Conservation (phyloP, 2,888 invertebrate species). For the Cataglyphis altisquamis region DNA sequence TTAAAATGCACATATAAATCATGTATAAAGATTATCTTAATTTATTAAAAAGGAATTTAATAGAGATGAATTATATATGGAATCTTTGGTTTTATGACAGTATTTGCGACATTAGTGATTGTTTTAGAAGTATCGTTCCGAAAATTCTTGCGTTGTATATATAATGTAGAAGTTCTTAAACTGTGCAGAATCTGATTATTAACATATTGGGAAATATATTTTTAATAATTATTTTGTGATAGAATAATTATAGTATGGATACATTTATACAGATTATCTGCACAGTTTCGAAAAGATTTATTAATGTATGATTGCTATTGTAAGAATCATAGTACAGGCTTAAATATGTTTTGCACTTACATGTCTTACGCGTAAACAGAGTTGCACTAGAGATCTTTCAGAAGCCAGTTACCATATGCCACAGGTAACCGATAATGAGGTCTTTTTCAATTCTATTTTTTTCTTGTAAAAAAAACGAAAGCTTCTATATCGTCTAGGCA, state of each 20-base stretch:
- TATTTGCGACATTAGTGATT: neutral
- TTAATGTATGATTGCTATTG: conserved; percentile 21
- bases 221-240: conserved; percentile 15
- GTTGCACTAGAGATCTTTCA: conserved; percentile 74
- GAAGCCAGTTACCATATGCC: conserved; percentile 73
- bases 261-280: neutral
- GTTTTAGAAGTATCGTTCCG: neutral
- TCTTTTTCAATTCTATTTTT: conserved; percentile 44
- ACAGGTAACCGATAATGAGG: conserved; percentile 67
- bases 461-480: neutral
- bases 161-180: neutral
- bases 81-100: neutral
- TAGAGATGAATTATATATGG: neutral
- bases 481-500: neutral
- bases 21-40: neutral
- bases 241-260: neutral
- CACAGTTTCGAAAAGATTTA: conserved; percentile 3
- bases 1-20: conserved; percentile 6
- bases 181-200: conserved; percentile 25
- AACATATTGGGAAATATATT: neutral
- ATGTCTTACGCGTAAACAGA: conserved; percentile 75
- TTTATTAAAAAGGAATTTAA: neutral
- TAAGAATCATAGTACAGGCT: conserved; percentile 57
- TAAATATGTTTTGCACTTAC: conserved; percentile 71
- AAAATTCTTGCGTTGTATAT: neutral